A percentile compares a stretch with the other conserved stretches of the same genome.
Evolutionary conservation across 2,797 vertebrate genomes (phyloP).

Genomic region (Lutjanus argentimaculatus): DNA sequence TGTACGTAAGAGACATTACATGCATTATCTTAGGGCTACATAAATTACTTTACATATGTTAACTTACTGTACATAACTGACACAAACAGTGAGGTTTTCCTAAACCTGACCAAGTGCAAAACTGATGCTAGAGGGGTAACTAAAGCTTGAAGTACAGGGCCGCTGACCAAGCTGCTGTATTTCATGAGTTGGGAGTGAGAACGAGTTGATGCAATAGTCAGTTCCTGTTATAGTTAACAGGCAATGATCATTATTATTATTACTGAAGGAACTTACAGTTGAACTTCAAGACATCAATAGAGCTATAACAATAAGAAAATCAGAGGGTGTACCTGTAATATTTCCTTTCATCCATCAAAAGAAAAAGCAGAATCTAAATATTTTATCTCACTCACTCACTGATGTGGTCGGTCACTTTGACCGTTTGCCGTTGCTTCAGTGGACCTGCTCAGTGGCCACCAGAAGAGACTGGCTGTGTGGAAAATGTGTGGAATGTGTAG

Average conservation of each 20-base stretch:
- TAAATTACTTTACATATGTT: no score
- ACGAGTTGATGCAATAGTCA: background rate
- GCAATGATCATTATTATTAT: background rate
- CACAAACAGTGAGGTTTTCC: no score
- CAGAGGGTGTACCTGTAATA: background rate
- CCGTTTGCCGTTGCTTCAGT: background rate
- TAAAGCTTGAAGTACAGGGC: no score
- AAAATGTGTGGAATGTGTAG: slow-evolving; percentile 33
- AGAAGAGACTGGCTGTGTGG: background rate
- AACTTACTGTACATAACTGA: no score
- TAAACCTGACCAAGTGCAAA: no score
- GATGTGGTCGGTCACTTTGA: slow-evolving; percentile 3
- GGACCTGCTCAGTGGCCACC: background rate
- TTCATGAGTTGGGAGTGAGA: no score
- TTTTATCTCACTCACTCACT: background rate
- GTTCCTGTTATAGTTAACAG: background rate
- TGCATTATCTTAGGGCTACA: no score
- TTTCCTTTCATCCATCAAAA: background rate
- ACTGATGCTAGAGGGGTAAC: no score
- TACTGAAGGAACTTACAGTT: background rate
- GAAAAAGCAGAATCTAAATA: background rate
- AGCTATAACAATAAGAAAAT: background rate
- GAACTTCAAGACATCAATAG: background rate
- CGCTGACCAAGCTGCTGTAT: no score
- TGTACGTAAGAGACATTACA: no score